These are phyloP conservation scores for Apotomis betuletana DNA, from an alignment of 2,888 invertebrate genomes.

Conservation along the genomic window DNA sequence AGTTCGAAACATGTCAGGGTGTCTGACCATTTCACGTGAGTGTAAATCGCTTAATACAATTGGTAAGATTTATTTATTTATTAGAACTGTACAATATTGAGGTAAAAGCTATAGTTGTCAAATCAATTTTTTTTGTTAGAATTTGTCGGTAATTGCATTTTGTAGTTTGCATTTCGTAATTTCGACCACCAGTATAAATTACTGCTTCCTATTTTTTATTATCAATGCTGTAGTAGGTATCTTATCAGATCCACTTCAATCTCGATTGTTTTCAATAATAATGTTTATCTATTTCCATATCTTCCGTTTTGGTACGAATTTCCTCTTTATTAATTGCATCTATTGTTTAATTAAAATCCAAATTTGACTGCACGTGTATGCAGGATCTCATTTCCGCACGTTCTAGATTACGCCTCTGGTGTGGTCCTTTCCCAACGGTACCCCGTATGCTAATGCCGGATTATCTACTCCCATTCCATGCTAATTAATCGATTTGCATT, in stretches of 20 bases:
- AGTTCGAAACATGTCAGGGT: too few relatives aligned
- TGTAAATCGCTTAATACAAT: too few relatives aligned
- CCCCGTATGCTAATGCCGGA: slow-evolving; percentile 9
- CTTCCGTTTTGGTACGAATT: neutral
- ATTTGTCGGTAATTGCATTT: neutral
- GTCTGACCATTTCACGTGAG: too few relatives aligned
- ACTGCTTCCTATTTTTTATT: neutral
- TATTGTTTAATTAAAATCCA: neutral
- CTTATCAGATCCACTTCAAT: slow-evolving; percentile 28
- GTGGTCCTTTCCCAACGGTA: slow-evolving; percentile 12
- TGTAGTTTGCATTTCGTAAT: neutral
- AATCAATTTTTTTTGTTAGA: too few relatives aligned
- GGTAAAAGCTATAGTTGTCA: too few relatives aligned
- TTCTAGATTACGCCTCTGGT: neutral
- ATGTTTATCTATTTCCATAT: slow-evolving; percentile 4
- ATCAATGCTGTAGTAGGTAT: slow-evolving; percentile 8
- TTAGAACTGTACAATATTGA: too few relatives aligned
- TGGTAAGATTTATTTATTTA: too few relatives aligned
- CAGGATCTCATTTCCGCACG: neutral
- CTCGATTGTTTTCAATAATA: slow-evolving; percentile 18
- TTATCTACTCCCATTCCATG: slow-evolving; percentile 23
- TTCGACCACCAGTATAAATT: neutral
- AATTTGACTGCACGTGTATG: neutral
- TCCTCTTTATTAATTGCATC: neutral
- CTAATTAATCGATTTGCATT: slow-evolving; percentile 38